A percentile compares a stretch with the other conserved stretches of the same genome.
phyloP scores from a whole-genome alignment of 2,113 vertebrate species.

The Oxyruncus cristatus region DNA sequence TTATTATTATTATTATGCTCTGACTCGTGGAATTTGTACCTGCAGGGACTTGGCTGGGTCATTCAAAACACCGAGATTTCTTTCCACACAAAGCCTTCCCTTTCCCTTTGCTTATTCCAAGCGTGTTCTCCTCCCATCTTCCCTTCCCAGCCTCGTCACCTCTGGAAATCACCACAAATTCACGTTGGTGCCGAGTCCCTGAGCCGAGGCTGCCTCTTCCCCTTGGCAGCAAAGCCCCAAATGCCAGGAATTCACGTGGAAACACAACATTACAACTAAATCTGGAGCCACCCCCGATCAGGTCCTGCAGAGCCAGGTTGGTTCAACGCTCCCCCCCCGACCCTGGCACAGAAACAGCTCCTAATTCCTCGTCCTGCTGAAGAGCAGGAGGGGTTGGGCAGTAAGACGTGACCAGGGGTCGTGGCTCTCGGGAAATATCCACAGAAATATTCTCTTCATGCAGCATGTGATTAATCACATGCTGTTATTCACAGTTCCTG shows the following conservation, averaged over 20 bases:
- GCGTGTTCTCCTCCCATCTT: background rate
- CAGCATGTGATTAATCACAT: background rate
- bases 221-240: background rate
- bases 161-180: background rate
- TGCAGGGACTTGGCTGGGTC: background rate
- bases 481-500: background rate
- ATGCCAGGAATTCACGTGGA: background rate
- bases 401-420: background rate
- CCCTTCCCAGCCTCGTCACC: background rate
- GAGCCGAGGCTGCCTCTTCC: background rate
- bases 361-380: background rate
- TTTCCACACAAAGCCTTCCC: background rate
- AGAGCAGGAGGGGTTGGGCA: background rate
- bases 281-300: background rate
- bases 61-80: background rate
- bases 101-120: background rate
- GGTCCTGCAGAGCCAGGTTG: background rate
- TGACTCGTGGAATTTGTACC: constrained; percentile 23
- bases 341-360: background rate
- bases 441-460: background rate
- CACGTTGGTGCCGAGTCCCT: fast-evolving
- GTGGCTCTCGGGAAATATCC: background rate
- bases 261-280: background rate
- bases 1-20: background rate
- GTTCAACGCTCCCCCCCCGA: background rate